These are phyloP conservation scores for Oncorhynchus tshawytscha DNA, from an alignment of 2,113 vertebrate genomes.

Conservation along the genomic window DNA sequence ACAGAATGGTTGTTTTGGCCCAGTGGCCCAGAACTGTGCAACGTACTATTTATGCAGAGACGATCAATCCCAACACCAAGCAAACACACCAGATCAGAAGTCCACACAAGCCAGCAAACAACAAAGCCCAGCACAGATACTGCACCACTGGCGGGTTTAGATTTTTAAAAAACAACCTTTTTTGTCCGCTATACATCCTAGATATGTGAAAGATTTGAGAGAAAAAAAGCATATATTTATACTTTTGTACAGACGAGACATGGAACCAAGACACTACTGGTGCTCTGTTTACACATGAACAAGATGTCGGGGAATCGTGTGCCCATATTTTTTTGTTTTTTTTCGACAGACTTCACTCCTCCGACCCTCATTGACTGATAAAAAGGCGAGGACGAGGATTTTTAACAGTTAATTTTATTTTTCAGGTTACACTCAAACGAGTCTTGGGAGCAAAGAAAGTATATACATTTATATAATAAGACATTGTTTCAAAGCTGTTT, in stretches of 20 bases:
- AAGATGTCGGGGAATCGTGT: slow-evolving; percentile 73
- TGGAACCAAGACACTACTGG: slow-evolving; percentile 86
- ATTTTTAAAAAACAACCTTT: slow-evolving; percentile 49
- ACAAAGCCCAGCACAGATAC: slow-evolving; percentile 73
- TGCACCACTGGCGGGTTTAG: slow-evolving; percentile 57
- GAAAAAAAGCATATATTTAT: slow-evolving; percentile 87
- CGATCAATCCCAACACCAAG: slow-evolving; percentile 83
- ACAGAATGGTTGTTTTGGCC: slow-evolving; percentile 55
- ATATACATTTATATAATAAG: slow-evolving; percentile 63
- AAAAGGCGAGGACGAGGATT: slow-evolving; percentile 37
- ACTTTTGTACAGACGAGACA: slow-evolving; percentile 87
- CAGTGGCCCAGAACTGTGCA: slow-evolving; percentile 68
- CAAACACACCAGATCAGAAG: slow-evolving; percentile 37
- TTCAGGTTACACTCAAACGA: slow-evolving; percentile 56
- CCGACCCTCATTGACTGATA: slow-evolving; percentile 27
- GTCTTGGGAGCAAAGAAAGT: slow-evolving; percentile 70
- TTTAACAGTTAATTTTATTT: slow-evolving; percentile 34
- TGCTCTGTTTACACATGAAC: slow-evolving; percentile 85
- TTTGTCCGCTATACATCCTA: slow-evolving; percentile 68
- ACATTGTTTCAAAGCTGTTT: slow-evolving; percentile 58
- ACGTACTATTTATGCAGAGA: slow-evolving; percentile 85
- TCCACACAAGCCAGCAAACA: slow-evolving; percentile 56
- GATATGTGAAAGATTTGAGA: slow-evolving; percentile 71
- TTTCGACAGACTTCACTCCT: slow-evolving; percentile 42
- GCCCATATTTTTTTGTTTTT: slow-evolving; percentile 61